Percentiles rank a stretch among this genome's conserved stretches.
These are phyloP conservation scores for Spea bombifrons DNA, from an alignment of 2,113 vertebrate genomes.

Conservation along the genomic window DNA sequence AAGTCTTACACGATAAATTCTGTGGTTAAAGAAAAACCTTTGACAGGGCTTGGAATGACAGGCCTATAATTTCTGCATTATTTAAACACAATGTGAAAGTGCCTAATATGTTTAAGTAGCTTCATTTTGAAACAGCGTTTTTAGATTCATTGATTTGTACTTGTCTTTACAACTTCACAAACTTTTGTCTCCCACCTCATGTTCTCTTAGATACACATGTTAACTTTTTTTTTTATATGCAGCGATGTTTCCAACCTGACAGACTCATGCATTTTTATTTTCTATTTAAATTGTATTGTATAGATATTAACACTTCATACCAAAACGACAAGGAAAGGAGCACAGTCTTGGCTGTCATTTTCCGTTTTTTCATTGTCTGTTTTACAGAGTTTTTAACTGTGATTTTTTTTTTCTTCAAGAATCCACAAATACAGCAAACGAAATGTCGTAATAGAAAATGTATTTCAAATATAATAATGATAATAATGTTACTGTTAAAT, in stretches of 20 bases:
- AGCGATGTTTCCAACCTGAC: slow-evolving; percentile 16
- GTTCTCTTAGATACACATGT: neutral
- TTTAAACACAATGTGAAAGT: slow-evolving; percentile 36
- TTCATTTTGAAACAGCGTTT: slow-evolving; percentile 33
- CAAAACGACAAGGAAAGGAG: neutral
- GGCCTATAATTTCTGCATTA: slow-evolving; percentile 41
- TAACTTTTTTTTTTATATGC: slow-evolving; percentile 17
- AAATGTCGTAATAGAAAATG: neutral
- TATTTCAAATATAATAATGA: neutral
- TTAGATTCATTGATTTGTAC: slow-evolving; percentile 35
- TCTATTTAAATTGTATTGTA: slow-evolving; percentile 18
- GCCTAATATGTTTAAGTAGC: slow-evolving; percentile 39
- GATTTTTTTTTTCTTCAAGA: neutral
- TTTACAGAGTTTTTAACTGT: neutral
- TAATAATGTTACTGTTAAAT: neutral
- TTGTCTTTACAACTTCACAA: slow-evolving; percentile 33
- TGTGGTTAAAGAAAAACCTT: slow-evolving; percentile 39
- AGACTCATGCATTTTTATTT: slow-evolving; percentile 27
- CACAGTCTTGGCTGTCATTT: neutral
- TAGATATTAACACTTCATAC: slow-evolving; percentile 20
- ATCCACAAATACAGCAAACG: neutral
- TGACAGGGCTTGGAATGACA: slow-evolving; percentile 34
- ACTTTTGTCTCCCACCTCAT: slow-evolving; percentile 26
- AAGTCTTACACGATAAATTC: slow-evolving; percentile 27
- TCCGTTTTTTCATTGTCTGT: neutral